These are phyloP conservation scores for Cephus spinipes DNA, from an alignment of 2,888 invertebrate genomes.

Conservation along the genomic window DNA sequence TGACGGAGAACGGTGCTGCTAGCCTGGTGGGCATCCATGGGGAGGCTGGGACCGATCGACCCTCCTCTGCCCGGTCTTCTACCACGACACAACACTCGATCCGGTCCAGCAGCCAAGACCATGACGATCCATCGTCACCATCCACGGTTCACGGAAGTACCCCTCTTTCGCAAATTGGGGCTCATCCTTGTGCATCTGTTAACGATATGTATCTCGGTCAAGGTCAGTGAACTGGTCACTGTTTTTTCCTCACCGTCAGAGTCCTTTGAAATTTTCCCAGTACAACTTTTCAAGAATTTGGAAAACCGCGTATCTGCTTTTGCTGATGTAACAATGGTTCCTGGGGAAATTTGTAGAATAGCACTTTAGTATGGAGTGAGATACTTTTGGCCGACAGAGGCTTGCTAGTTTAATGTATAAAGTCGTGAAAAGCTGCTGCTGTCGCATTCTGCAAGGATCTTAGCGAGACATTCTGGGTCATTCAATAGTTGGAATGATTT, in stretches of 20 bases:
- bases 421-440: not conserved
- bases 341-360: not conserved
- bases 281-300: not conserved
- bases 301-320: not conserved
- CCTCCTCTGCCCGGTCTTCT: conserved; percentile 58
- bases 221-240: conserved; percentile 52
- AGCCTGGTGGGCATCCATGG: conserved; percentile 1
- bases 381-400: not conserved
- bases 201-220: conserved; percentile 67
- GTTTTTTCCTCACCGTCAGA: not conserved
- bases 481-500: not conserved
- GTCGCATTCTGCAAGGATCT: not conserved
- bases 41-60: conserved; percentile 48
- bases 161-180: conserved; percentile 88
- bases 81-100: conserved; percentile 57
- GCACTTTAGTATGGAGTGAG: not conserved
- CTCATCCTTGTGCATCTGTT: conserved; percentile 74
- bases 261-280: not conserved
- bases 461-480: not conserved
- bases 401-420: not conserved
- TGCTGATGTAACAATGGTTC: not conserved
- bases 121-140: conserved; percentile 62
- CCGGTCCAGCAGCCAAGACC: conserved; percentile 59
- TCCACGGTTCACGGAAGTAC: conserved; percentile 84
- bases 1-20: conserved; percentile 54